phyloP scores from a whole-genome alignment of 2,113 vertebrate genomes.

The Rallus limicola region DNA sequence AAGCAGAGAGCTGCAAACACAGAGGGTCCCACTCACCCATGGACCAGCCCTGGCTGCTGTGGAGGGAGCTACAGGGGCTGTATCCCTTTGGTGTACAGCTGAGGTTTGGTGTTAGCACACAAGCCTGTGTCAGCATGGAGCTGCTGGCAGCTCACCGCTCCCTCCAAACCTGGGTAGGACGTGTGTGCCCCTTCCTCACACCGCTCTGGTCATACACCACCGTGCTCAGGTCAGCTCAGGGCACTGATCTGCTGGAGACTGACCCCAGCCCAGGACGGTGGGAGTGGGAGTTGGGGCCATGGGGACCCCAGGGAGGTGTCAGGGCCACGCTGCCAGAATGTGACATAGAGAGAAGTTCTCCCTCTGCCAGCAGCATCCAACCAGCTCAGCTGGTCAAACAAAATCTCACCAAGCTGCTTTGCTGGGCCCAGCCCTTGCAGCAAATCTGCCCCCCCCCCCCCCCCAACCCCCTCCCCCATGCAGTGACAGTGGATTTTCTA shows the following conservation, averaged over 20 bases:
- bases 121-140: not conserved
- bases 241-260: not conserved
- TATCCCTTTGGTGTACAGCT: not conserved
- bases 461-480: not conserved
- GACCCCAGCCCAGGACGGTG: too few relatives aligned
- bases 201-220: not conserved
- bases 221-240: not conserved
- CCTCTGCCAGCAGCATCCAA: not conserved
- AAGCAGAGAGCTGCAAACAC: not conserved
- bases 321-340: not conserved
- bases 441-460: not conserved
- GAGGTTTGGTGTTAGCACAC: not conserved
- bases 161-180: not conserved
- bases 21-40: not conserved
- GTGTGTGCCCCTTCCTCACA: rapidly evolving
- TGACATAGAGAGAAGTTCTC: not conserved
- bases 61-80: not conserved
- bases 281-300: rapidly evolving
- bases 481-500: not conserved
- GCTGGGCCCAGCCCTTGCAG: not conserved
- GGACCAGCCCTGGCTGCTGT: not conserved
- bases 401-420: not conserved
- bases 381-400: not conserved
- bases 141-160: not conserved
- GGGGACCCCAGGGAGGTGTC: not conserved